Evolutionary conservation across 2,888 invertebrate species (phyloP).

Genomic region (Rhingia campestris): DNA sequence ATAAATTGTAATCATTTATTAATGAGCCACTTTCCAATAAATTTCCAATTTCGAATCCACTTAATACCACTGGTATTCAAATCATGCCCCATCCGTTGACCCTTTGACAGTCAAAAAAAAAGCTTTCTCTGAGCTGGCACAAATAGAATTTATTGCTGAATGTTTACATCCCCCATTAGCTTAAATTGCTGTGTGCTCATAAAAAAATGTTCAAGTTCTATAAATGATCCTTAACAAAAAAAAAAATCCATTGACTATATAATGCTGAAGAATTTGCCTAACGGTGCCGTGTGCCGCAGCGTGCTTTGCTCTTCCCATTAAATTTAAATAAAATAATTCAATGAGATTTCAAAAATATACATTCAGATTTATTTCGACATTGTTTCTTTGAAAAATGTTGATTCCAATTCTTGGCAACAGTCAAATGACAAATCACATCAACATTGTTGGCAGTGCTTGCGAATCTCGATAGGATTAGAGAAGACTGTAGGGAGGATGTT

Average conservation of each 20-base stretch:
- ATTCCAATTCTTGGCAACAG: constrained; percentile 1
- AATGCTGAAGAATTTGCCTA: neutral
- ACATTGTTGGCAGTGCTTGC: constrained; percentile 2
- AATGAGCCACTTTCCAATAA: constrained; percentile 49
- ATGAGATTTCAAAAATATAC: constrained; percentile 11
- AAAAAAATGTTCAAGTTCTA: constrained; percentile 30
- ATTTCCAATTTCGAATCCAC: constrained; percentile 43
- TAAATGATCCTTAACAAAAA: constrained; percentile 36
- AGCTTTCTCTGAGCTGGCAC: constrained; percentile 11
- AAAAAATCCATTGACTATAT: constrained; percentile 22
- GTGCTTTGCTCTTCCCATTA: no score
- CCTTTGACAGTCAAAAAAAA: constrained; percentile 27
- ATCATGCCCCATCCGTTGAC: constrained; percentile 54
- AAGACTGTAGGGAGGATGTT: constrained; percentile 6
- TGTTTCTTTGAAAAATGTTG: constrained; percentile 28
- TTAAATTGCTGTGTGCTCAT: constrained; percentile 43
- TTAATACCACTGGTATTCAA: constrained; percentile 40
- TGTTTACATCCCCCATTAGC: constrained; percentile 56
- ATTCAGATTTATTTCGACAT: constrained; percentile 8
- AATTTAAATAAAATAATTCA: constrained; percentile 5
- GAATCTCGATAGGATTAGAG: constrained; percentile 36
- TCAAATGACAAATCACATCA: constrained; percentile 48
- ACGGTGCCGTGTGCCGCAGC: no score
- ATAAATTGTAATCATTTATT: constrained; percentile 18
- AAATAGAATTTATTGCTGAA: constrained; percentile 60